Base-by-base conservation (phyloP, 1,140 invertebrate genomes). In the Drosophila obscura region DNA sequence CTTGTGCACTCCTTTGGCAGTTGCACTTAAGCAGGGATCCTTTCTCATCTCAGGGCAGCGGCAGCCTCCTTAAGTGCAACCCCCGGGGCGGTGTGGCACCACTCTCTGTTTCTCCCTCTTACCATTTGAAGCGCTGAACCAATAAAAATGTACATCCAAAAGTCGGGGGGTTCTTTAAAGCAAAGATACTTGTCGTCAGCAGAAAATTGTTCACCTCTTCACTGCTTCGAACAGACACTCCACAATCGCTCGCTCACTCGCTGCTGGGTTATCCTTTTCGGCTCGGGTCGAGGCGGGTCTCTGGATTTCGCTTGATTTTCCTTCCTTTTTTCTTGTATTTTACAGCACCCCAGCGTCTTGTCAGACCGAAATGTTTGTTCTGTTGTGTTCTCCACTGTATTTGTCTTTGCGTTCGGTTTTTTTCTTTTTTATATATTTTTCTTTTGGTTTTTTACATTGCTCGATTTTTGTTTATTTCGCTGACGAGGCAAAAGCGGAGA, bases 381-480 rank as follows among this genome's bases (percentile, higher is more conserved):
- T 88, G 76, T 77, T 80, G 65, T 89, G 66, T 84, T 72, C 74
- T 80, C 63, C 62, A 76, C 83, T 88, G 82, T 89, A 83, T 88
- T 89, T 89, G 83, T 83, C 73, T 87, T 87, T 87, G 66, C 55
- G 41, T 73, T 39, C 11, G 35, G 48, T 52, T 51, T 57, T 64
- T 60, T 43, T 43, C 22, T 56, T 55, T 48, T 55, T 73, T 41
- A 19, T 43, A 49, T 45, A 24, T 57, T 55, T 48, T 55, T 73
- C 31, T 22, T 28, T 44, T 26, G 16, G 11, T 39, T 22, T 71
- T 71, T 71, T 71, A 69, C 67, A 71, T 71, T 83, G 79, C 83
- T 83, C 73, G 83, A 77, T 80, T 88, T 84, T 88, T 89, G 85
- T 89, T 89, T 89, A 85, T 90, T 91, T 89, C 84, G 89, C 89